Evolutionary conservation across 2,888 invertebrate species (phyloP).

Genomic region (Vanessa cardui): DNA sequence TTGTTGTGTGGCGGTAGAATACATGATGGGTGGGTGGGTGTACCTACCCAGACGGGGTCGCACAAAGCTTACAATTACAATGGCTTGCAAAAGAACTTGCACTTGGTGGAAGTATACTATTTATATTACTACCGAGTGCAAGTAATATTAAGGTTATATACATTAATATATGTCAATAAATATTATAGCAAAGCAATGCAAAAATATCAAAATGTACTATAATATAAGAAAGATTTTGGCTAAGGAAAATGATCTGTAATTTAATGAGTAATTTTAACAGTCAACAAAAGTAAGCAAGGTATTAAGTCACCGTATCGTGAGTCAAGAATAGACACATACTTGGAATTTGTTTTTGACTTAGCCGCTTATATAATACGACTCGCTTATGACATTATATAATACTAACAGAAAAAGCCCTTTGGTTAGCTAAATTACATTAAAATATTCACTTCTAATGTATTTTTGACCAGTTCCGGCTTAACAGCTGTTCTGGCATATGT

Average conservation of each 20-base stretch:
- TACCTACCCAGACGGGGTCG: too few species aligned
- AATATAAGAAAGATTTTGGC: too few species aligned
- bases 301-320: not conserved
- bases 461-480: slow-evolving; percentile 17
- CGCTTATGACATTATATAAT: slow-evolving; percentile 23
- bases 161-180: too few species aligned
- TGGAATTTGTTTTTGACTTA: slow-evolving; percentile 8
- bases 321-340: not conserved
- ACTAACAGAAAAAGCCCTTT: slow-evolving; percentile 11
- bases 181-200: too few species aligned
- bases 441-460: slow-evolving; percentile 14
- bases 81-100: too few species aligned
- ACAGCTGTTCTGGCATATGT: not conserved
- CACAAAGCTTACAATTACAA: too few species aligned
- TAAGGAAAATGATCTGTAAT: slow-evolving; percentile 20
- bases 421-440: slow-evolving; percentile 24
- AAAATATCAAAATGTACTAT: not conserved
- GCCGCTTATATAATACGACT: slow-evolving; percentile 21
- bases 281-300: slow-evolving; percentile 18
- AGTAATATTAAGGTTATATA: too few species aligned
- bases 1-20: too few species aligned
- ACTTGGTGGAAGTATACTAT: too few species aligned
- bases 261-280: slow-evolving; percentile 12
- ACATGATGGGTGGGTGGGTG: too few species aligned
- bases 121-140: too few species aligned